Base-by-base conservation (phyloP, 2,888 invertebrate genomes). In the Amiota mariae region DNA sequence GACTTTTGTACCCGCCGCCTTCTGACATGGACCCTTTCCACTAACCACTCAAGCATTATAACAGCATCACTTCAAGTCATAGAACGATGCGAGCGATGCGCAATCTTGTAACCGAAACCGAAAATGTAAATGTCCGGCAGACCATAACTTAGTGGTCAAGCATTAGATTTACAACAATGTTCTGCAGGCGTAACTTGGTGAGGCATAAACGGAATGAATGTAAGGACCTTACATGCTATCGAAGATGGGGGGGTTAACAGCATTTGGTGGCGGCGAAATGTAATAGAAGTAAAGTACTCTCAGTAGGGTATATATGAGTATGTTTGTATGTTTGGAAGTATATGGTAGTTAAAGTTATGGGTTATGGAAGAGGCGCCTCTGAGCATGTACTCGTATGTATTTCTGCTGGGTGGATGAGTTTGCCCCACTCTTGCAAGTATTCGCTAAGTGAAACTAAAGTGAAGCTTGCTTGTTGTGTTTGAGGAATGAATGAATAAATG, bases 91-190 rank as follows among this genome's bases (percentile, higher is more conserved):
- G 13, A 74, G 54, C 56, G 15, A 11, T 59, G 54, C 49, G 51
- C 51, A 63, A 63, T 56, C 66, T 72, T 59, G 15, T n/a, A 79
- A 76, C 77, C 82, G 15, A 20, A 79, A 76, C 77, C 82, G 74
- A 81, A 85, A 70, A 86, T 86, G 86, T 86, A 85, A 85, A 86
- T 86, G 84, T 84, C 82, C 85, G 85, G 86, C 84, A 84, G 86
- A 86, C 85, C 85, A 85, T 82, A 86, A 82, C 85, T 84, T 84
- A 86, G 84, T 85, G 86, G 86, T 54, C 81, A 82, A 80, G 83
- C 86, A 84, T 85, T 85, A 84, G 85, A 84, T 85, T 84, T 76
- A 73, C 76, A 74, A 73, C 73, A 70, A 15, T 59, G 59, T 18
- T n/a, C 46, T n/a, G 20, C 20, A 36, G 13, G 56, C 8, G 51